A percentile compares a stretch with the other conserved stretches of the same genome.
These are phyloP conservation scores for Pongo abelii DNA, from an alignment of 2,113 vertebrate species.

Conservation along the genomic window DNA sequence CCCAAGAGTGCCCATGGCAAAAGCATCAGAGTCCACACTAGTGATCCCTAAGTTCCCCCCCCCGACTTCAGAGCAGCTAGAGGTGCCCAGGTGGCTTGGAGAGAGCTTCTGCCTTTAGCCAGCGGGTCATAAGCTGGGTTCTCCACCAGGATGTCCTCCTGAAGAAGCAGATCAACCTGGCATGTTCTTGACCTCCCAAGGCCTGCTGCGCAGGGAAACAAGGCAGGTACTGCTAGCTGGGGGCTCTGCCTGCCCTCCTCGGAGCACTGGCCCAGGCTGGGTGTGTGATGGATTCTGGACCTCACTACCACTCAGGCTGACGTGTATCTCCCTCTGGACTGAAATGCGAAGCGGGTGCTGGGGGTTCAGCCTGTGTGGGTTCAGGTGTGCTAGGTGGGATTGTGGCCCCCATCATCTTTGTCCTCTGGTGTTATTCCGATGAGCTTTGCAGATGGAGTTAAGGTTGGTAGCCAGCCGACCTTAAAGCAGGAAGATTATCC, in stretches of 20 bases:
- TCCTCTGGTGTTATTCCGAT: rapidly evolving
- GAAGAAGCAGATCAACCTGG: background rate
- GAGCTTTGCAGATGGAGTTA: background rate
- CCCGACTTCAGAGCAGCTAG: background rate
- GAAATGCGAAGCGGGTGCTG: rapidly evolving
- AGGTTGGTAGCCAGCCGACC: background rate
- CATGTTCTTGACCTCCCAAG: background rate
- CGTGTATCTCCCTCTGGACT: background rate
- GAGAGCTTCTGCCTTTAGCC: background rate
- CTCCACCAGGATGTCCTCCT: background rate
- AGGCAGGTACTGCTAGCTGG: background rate
- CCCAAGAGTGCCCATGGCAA: background rate
- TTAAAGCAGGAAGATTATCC: background rate
- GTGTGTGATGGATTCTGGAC: background rate
- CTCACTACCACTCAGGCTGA: background rate
- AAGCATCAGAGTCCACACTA: too few relatives aligned
- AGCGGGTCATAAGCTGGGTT: background rate
- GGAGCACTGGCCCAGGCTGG: background rate
- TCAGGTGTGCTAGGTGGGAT: background rate
- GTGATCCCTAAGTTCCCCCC: background rate
- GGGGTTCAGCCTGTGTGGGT: background rate
- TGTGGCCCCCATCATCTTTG: background rate
- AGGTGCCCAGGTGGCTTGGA: background rate
- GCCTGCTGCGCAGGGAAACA: background rate
- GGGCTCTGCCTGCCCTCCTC: background rate